Evolutionary conservation across 2,113 vertebrate genomes (phyloP), one percentile per base, ranked within the genome.

Genomic region (Hyla sarda): DNA sequence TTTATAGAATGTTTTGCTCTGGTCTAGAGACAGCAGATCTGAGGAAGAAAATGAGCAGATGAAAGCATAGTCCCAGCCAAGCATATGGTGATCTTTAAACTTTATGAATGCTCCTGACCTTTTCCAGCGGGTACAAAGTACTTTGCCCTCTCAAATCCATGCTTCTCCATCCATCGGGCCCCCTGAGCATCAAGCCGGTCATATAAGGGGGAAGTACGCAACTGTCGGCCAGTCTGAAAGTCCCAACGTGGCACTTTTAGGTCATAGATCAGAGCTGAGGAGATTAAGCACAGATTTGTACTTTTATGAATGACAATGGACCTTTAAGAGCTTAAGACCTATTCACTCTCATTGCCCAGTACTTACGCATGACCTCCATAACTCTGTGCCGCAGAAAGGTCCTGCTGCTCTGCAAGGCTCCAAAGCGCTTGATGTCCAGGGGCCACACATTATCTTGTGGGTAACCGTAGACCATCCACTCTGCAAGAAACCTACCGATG

Each of bases 291-390:
- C 65, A 48, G 60, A 37, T 48, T 48, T 48, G 47, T 48, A 41
- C 8, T 41, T 32, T 2, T 21, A 34, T 56, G 8, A 67, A 2
- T 69, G 14, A 9, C 2, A 7, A 3, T 21, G 34, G 34, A 17
- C 37, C 34, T 32, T 23, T 11, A 19, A n/a, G 4, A 1, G 7
- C 25, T 48, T 30, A 7, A 8, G 1, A 7, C 0, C 47, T 9
- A 16, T 11, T 21, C 25, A 17, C 9, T 0, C 6, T 48, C 74
- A 28, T 25, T 25, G 41, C 6, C 45, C 28, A 5, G 48, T 52
- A 96, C 98, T 97, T 89, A 99, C 98, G 98, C 97, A 97, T 98
- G 54, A 99, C 98, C 91, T 99, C 98, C 98, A 99, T 99, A 78
- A 99, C 98, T 1, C 98, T 94, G 89, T 99, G 98, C 12, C 98